Evolutionary conservation across 2,888 invertebrate genomes (phyloP).

Genomic region (Phyto melanocephala): DNA sequence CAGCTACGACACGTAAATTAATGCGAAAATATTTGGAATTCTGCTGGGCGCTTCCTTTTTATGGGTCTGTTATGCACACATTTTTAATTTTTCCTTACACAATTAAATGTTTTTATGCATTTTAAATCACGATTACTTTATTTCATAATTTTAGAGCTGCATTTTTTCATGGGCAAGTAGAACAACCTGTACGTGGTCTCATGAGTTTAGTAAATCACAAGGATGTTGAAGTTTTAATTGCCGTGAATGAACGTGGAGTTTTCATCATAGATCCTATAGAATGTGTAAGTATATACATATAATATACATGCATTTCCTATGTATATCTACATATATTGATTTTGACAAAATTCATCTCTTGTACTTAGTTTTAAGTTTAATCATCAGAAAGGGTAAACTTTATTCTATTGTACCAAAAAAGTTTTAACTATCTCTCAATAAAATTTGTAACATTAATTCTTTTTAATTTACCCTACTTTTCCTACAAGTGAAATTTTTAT

Average conservation of each 20-base stretch:
- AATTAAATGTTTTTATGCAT: neutral
- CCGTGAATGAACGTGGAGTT: slow-evolving; percentile 91
- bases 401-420: no score
- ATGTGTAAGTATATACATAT: slow-evolving; percentile 83
- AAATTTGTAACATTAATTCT: no score
- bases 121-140: neutral
- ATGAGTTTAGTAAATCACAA: slow-evolving; percentile 91
- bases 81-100: neutral
- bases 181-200: slow-evolving; percentile 92
- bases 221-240: slow-evolving; percentile 92
- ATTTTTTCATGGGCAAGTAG: slow-evolving; percentile 96
- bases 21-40: slow-evolving; percentile 94
- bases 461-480: no score
- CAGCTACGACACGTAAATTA: slow-evolving; percentile 89
- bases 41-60: slow-evolving; percentile 93
- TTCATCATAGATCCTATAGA: slow-evolving; percentile 91
- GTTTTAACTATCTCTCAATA: no score
- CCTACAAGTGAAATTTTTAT: no score
- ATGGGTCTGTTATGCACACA: slow-evolving; percentile 83
- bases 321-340: no score
- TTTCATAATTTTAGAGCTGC: slow-evolving; percentile 84
- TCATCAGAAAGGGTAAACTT: no score
- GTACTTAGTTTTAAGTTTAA: no score
- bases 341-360: no score
- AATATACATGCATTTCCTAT: no score